phyloP scores from a whole-genome alignment of 2,797 vertebrate genomes.

The Ciconia nigra region DNA sequence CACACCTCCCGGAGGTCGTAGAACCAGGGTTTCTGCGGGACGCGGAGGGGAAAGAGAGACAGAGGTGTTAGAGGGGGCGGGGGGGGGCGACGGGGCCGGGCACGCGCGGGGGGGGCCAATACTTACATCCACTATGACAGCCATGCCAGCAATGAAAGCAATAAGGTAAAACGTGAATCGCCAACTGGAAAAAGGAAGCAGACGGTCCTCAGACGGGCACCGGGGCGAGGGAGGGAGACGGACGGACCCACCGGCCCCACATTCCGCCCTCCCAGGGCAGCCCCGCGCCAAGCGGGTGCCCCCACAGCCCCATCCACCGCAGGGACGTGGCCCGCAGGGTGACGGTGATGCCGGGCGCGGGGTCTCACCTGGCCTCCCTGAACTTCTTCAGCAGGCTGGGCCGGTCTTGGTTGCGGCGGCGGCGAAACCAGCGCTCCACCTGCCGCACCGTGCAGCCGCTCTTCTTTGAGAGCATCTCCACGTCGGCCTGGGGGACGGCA shows the following conservation, averaged over 20 bases:
- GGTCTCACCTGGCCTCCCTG: slow-evolving; percentile 85
- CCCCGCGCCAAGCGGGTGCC: accelerated
- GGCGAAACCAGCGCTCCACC: slow-evolving; percentile 92
- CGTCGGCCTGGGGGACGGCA: slow-evolving; percentile 74
- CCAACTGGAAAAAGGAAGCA: slow-evolving; percentile 91
- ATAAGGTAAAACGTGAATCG: slow-evolving; percentile 97
- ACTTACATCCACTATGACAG: slow-evolving; percentile 93
- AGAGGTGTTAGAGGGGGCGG: background rate
- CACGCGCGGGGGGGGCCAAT: background rate
- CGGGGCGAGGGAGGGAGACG: background rate
- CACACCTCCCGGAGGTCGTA: slow-evolving; percentile 90
- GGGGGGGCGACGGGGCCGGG: accelerated
- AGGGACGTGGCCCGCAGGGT: background rate
- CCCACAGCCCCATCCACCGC: no score
- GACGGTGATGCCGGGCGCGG: accelerated
- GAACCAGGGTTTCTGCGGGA: slow-evolving; percentile 92
- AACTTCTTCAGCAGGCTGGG: slow-evolving; percentile 95
- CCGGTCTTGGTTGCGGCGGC: slow-evolving; percentile 91
- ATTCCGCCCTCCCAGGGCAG: background rate
- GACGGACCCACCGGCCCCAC: background rate
- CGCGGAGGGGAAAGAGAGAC: background rate
- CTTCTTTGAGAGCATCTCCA: slow-evolving; percentile 82
- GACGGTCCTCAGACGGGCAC: slow-evolving; percentile 38
- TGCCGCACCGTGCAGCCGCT: slow-evolving; percentile 83
- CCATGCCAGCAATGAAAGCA: slow-evolving; percentile 93